phyloP scores from a whole-genome alignment of 2,797 vertebrate genomes.

The Acanthurus lineatus region DNA sequence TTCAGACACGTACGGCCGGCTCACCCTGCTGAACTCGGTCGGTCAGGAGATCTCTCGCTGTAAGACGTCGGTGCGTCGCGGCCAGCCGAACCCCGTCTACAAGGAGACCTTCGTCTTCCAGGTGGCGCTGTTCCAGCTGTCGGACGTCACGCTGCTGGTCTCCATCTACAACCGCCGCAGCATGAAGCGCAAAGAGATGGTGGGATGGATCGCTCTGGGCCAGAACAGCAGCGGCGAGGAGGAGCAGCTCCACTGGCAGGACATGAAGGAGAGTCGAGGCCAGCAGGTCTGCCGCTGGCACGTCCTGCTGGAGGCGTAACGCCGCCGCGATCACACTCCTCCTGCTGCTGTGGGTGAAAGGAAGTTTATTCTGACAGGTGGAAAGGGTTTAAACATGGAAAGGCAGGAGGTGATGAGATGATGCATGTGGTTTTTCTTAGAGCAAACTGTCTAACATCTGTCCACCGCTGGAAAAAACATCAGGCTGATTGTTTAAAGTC shows the following conservation, averaged over 20 bases:
- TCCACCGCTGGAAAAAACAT: not conserved
- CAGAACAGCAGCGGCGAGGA: conserved; percentile 95
- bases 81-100: conserved; percentile 96
- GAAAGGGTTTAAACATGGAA: not conserved
- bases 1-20: conserved; percentile 94
- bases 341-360: not conserved
- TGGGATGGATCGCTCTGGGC: conserved; percentile 96
- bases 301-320: conserved; percentile 91
- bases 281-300: conserved; percentile 97
- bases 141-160: conserved; percentile 94
- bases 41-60: conserved; percentile 96
- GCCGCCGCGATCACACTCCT: not conserved
- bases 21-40: conserved; percentile 93
- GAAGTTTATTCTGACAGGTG: not conserved
- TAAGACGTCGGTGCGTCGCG: conserved; percentile 94
- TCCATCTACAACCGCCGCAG: conserved; percentile 93
- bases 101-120: conserved; percentile 99
- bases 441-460: not conserved
- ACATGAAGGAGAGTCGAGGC: conserved; percentile 92
- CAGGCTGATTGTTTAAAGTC: not conserved
- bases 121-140: conserved; percentile 97
- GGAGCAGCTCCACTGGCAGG: conserved; percentile 94
- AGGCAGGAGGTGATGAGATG: not conserved
- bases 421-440: conserved; percentile 11
- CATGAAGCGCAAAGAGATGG: conserved; percentile 98